phyloP scores from a whole-genome alignment of 2,113 vertebrate genomes.

The Agelaius tricolor region DNA sequence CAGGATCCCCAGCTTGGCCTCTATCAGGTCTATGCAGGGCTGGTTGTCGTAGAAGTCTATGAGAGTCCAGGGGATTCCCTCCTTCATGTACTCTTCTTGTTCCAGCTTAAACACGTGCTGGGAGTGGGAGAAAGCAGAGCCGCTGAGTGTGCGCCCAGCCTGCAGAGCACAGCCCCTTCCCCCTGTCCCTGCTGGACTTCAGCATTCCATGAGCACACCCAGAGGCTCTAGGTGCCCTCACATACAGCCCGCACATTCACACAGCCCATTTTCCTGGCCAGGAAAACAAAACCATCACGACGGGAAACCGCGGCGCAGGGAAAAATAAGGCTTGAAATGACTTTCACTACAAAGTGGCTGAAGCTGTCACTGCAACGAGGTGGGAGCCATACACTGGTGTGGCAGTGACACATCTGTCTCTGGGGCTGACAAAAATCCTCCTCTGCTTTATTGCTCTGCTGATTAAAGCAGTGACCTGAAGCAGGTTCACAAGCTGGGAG shows the following conservation, averaged over 20 bases:
- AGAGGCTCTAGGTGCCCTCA: background rate
- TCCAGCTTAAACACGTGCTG: slow-evolving; percentile 98
- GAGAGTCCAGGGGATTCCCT: slow-evolving; percentile 93
- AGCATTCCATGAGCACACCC: background rate
- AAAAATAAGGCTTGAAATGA: background rate
- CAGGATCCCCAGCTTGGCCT: slow-evolving; percentile 91
- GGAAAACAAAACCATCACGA: background rate
- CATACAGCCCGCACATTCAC: fast-evolving
- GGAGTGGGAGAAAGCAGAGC: background rate
- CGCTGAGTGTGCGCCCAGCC: background rate
- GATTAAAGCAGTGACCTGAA: background rate
- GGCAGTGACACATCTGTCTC: background rate
- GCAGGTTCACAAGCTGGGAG: background rate
- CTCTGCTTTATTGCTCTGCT: background rate
- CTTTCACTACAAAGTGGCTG: background rate
- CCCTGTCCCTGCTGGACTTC: background rate
- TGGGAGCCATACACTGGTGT: background rate
- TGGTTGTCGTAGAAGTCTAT: slow-evolving; percentile 97
- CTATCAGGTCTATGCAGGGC: slow-evolving; percentile 95
- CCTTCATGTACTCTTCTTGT: slow-evolving; percentile 97
- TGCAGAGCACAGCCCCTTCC: background rate
- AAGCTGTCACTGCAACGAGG: background rate
- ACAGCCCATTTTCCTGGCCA: background rate
- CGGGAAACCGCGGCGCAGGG: fast-evolving
- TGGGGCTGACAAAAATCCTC: background rate